A percentile compares a stretch with the other conserved stretches of the same genome.
phyloP scores from a whole-genome alignment of 2,888 invertebrate species.

The Sialis lutaria region DNA sequence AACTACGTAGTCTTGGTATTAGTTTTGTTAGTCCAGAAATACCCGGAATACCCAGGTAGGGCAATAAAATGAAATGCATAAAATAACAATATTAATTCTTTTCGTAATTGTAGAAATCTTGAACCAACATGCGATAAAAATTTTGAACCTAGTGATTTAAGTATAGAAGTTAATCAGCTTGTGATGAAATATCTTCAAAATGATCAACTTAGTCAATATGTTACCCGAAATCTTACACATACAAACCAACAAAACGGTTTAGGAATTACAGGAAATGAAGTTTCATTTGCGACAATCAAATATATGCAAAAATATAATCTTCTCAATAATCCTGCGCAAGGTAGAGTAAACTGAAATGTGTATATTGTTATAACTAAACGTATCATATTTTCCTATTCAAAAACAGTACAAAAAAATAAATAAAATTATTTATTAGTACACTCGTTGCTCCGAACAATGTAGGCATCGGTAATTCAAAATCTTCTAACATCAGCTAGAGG shows the following conservation, averaged over 20 bases:
- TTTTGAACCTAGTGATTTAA: constrained; percentile 25
- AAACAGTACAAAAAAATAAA: too few relatives aligned
- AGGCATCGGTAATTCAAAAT: too few relatives aligned
- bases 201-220: constrained; percentile 25
- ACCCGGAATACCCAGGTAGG: background rate
- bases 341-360: too few relatives aligned
- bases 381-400: too few relatives aligned
- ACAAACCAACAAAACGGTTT: constrained; percentile 9
- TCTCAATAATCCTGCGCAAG: background rate
- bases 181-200: constrained; percentile 35
- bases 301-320: constrained; percentile 49
- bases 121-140: constrained; percentile 8
- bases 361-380: too few relatives aligned
- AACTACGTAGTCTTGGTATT: constrained; percentile 20
- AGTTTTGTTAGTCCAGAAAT: constrained; percentile 14
- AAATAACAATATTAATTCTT: too few relatives aligned
- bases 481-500: too few relatives aligned
- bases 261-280: constrained; percentile 29
- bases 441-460: too few relatives aligned
- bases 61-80: background rate
- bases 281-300: constrained; percentile 53
- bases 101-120: background rate
- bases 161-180: constrained; percentile 34
- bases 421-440: too few relatives aligned
- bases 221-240: constrained; percentile 15